Base-by-base conservation (phyloP, 2,797 vertebrate species). In the Brachyrhaphis roseni region DNA sequence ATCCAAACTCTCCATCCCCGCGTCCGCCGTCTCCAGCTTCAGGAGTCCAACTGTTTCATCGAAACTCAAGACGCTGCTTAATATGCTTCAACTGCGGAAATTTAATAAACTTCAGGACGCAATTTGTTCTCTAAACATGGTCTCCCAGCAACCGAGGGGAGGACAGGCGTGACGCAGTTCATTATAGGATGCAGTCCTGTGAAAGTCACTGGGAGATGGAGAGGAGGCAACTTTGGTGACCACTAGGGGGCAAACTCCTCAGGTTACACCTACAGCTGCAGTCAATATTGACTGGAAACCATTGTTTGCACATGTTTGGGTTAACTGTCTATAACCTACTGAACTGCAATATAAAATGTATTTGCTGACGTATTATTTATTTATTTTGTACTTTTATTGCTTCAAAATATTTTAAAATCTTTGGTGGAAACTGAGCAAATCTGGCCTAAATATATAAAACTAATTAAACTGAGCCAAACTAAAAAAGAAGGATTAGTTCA, bases 41-140 rank as follows among this genome's bases (percentile, higher is more conserved):
- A 55, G 79, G 46, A 78, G 70, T 57, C 72, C 55, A 71, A 85
- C 41, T 82, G 85, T 85, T 78, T 81, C 73, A 82, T 90, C 66
- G 53, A 72, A 78, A 59, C 78, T 49, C 26, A 36, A 7, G 28
- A 53, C 72, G 39, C 41, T 74, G 12, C 75, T 84, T 75, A 76
- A 86, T 82, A 78, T 73, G 47, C 80, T 55, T 66, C 72, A 43
- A 43, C 53, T 41, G 75, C 18, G 92, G 93, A 93, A 94, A 95
- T 96, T 94, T 94, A 95, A 96, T 96, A 87, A 95, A 76, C 87
- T 78, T 70, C 64, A 71, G 82, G 26, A 74, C 77, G 16, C 78
- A 66, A 78, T 88, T 86, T 88, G 64, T 87, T 95, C 68, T 87
- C 62, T 90, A 96, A 95, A 95, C 93, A 95, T 15, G 57, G 87